Conservation (phyloP, 2,797 vertebrate species). For the Sibirionetta formosa region DNA sequence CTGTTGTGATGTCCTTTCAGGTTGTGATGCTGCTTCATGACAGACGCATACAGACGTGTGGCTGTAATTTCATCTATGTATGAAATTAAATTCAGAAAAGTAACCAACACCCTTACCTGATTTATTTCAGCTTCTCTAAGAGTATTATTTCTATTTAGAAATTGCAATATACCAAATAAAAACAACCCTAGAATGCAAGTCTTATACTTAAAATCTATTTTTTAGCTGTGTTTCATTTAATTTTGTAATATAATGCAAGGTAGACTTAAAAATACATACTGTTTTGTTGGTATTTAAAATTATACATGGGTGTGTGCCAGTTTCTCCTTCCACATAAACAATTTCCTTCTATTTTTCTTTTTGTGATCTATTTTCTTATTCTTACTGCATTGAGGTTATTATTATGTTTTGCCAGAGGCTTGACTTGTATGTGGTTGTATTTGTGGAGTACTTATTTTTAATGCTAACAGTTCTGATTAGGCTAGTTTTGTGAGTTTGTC, state of each 20-base stretch:
- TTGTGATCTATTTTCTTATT: neutral
- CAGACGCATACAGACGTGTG: accelerated
- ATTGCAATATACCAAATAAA: neutral
- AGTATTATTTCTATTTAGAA: neutral
- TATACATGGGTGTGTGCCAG: accelerated
- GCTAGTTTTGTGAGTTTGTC: neutral
- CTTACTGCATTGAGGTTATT: neutral
- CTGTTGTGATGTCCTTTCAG: neutral
- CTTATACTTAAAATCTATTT: neutral
- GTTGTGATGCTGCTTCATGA: neutral
- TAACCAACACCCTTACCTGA: neutral
- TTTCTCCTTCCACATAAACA: neutral
- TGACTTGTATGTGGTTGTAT: neutral
- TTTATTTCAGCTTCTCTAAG: neutral
- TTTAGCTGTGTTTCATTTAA: neutral
- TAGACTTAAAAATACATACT: neutral
- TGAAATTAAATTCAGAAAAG: neutral
- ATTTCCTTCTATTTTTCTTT: neutral
- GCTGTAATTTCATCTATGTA: accelerated
- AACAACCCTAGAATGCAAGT: accelerated
- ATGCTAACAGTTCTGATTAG: neutral
- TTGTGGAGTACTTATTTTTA: neutral
- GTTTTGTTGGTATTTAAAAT: neutral
- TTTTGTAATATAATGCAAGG: neutral
- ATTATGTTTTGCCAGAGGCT: neutral